Base-by-base conservation (phyloP, 2,888 invertebrate genomes). In the Pseudanteris insignis region DNA sequence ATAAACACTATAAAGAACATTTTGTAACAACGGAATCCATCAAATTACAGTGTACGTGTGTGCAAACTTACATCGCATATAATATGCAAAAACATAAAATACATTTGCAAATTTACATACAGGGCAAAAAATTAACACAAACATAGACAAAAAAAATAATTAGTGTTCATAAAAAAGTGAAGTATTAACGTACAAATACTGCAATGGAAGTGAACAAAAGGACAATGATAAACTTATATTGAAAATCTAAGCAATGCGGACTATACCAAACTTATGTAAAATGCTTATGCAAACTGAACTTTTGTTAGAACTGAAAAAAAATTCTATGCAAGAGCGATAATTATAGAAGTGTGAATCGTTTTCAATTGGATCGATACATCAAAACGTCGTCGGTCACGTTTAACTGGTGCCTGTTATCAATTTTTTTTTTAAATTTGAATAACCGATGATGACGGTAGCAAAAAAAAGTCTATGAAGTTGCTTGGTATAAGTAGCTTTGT, bases 251-350 rank as follows among this genome's bases (percentile, higher is more conserved):
- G 71, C 54, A 50, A 67, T 72, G 72, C 75, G 76, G 72, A 75
- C 72, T 18, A 18, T 18, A 18, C 70, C 11, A 37, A 72, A 75
- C 67, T 69, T 70, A 72, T 72, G 70, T 73, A 73, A 75, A 76
- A 76, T 71, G 76, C 76, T 77, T 75, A n/a, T n/a, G n/a, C n/a
- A 30, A 67, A 66, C 68, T 55, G 66, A 68, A 78, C 73, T 76
- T 78, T 78, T 74, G 77, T 78, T 78, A 70, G 75, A 69, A 74
- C 72, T 75, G 70, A 69, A 70, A 57, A n/a, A n/a, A 73, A 76
- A 76, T 75, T 78, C 72, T 76, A 76, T 75, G 70, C 72, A 70
- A 74, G 70, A 73, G 70, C 73, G 70, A 34, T 33, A 34, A 34
- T 71, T 71, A 58, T 71, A 70, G 69, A 70, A 74, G 71, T 74